Base-by-base conservation (phyloP, 2,113 vertebrate species). In the Eira barbara region DNA sequence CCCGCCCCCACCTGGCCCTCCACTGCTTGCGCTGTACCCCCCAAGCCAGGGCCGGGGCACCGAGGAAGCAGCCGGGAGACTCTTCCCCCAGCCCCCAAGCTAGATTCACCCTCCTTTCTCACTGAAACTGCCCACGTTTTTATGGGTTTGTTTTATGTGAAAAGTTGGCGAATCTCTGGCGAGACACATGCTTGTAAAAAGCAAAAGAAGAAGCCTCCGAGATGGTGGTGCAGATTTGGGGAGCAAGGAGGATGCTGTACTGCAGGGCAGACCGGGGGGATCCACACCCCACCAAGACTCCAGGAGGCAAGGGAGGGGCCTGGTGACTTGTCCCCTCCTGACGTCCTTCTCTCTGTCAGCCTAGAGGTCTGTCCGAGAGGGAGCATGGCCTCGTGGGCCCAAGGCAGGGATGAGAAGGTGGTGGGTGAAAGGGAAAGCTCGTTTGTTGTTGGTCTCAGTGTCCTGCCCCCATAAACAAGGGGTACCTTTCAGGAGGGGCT, bases 81-180 rank as follows among this genome's bases (percentile, higher is more conserved):
- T 9, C 84, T 95, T 45, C 11, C 57, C 80, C 73, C 89, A 79
- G 7, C 65, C 96, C 80, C 97, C 95, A 71, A 34, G 86, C 95
- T 61, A 18, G n/a, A 42, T 13, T 36, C 65, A 57, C 0, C 21
- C 89, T 83, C 65, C 63, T 69, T 89, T 80, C 96, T 92, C 89
- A 6, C 13, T 94, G 92, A 88, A 93, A 96, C 97, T 83, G 36
- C 89, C 25, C 63, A 78, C 55, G 78, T 91, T 98, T 98, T 98
- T 98, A 98, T 97, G 92, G 0, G 94, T 49, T 0, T 31, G 89
- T 95, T 80, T 96, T 93, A 97, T 95, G 7, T 91, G 89, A 47
- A 73, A 95, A 97, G 95, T 84, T 96, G 91, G 57, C 39, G 67
- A 86, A 95, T 98, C 97, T 98, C 96, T 95, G 86, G 1, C 80